Conservation (phyloP, 35 echinoderm and acorn worm species). For the Heliocidaris erythrogramma region DNA sequence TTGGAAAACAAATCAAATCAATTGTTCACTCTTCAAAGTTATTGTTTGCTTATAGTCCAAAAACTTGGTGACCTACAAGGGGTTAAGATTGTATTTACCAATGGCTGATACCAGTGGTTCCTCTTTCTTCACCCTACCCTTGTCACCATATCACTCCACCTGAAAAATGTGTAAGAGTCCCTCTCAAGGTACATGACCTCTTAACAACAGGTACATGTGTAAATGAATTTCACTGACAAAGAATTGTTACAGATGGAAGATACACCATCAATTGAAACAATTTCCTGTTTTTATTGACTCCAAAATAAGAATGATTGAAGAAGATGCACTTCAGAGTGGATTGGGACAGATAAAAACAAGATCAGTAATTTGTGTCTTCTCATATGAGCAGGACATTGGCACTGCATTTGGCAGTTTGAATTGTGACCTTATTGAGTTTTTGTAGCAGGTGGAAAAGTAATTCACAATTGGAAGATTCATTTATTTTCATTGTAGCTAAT, state of each 20-base stretch:
- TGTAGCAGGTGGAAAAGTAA: neutral
- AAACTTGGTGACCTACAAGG: too few species aligned
- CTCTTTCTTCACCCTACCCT: too few species aligned
- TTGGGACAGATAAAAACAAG: neutral
- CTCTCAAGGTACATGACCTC: too few species aligned
- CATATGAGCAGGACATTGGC: neutral
- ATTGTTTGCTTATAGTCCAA: too few species aligned
- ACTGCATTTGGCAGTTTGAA: neutral
- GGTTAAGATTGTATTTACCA: too few species aligned
- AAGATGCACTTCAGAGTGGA: neutral
- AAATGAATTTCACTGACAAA: neutral
- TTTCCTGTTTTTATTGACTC: neutral
- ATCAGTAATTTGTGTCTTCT: neutral
- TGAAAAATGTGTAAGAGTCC: too few species aligned
- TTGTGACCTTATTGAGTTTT: neutral
- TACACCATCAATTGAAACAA: neutral
- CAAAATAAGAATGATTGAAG: neutral
- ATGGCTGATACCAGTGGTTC: too few species aligned
- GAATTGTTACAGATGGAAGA: neutral
- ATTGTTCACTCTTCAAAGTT: too few species aligned
- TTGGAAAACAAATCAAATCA: too few species aligned
- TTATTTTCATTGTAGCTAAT: too few species aligned
- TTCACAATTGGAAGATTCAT: too few species aligned
- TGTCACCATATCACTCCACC: too few species aligned
- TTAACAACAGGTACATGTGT: neutral